Percentiles rank a stretch among this genome's conserved stretches.
These are phyloP conservation scores for Lophius americanus DNA, from an alignment of 2,797 vertebrate genomes.

Conservation along the genomic window DNA sequence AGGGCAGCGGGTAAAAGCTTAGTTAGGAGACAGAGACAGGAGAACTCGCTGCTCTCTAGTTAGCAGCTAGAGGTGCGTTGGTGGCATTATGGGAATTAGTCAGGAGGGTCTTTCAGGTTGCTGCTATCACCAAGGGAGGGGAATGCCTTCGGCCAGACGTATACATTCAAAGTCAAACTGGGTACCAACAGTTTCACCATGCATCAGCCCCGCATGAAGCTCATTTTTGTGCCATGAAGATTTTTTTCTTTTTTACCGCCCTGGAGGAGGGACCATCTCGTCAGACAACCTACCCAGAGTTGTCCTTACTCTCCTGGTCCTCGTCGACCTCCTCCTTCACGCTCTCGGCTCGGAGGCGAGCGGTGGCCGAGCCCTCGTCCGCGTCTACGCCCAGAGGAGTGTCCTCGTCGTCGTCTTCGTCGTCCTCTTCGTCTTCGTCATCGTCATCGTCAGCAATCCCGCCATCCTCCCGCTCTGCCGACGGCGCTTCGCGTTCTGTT, in stretches of 20 bases:
- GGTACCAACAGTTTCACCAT: slow-evolving; percentile 18
- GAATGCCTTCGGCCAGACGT: slow-evolving; percentile 19
- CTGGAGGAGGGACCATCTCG: slow-evolving; percentile 40
- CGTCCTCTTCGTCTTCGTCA: slow-evolving; percentile 36
- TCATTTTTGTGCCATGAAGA: slow-evolving; percentile 38
- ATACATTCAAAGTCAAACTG: slow-evolving; percentile 18
- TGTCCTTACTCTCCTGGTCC: slow-evolving; percentile 77
- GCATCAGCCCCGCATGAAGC: slow-evolving; percentile 27
- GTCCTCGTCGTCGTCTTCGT: slow-evolving; percentile 42
- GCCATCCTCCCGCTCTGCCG: slow-evolving; percentile 54
- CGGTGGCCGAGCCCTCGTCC: slow-evolving; percentile 66
- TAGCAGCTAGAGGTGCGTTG: slow-evolving; percentile 63
- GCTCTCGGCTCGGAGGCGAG: slow-evolving; percentile 48
- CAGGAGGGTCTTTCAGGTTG: slow-evolving; percentile 42
- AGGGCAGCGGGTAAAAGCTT: slow-evolving; percentile 58
- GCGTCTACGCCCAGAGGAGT: slow-evolving; percentile 56
- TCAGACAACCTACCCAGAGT: slow-evolving; percentile 81
- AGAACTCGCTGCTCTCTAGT: slow-evolving; percentile 51
- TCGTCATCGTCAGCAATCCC: slow-evolving; percentile 5
- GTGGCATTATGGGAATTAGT: slow-evolving; percentile 61
- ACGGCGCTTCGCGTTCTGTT: slow-evolving; percentile 46
- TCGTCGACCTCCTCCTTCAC: slow-evolving; percentile 70
- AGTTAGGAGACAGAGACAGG: slow-evolving; percentile 43
- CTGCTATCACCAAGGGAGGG: slow-evolving; percentile 40
- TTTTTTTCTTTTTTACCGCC: slow-evolving; percentile 9